Base-by-base conservation (phyloP, 2,888 invertebrate genomes). In the Galerucella nymphaeae region DNA sequence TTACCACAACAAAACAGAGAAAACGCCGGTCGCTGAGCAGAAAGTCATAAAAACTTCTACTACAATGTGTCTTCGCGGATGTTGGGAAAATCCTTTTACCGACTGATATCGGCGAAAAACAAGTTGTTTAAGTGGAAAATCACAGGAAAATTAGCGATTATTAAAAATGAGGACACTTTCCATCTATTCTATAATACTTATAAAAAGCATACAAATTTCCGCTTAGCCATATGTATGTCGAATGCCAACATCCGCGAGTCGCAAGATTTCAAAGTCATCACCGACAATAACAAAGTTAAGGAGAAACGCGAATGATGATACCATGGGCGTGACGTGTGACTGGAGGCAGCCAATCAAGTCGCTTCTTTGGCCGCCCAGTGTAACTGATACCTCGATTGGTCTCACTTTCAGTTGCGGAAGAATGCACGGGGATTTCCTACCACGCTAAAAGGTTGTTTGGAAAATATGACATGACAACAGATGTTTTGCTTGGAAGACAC, bases 341-440 rank as follows among this genome's bases (percentile, higher is more conserved):
- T 48, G 53, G 53, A 82, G 79, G 78, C 80, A 83, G 79, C 86
- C 85, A 85, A 86, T 85, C 80, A 79, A 77, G 76, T 74, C 68
- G 78, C 81, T 75, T 76, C 81, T 82, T 81, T 79, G 77, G 83
- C 82, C 82, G 82, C 83, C 85, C 85, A 85, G 85, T 85, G 86
- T 85, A 86, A 86, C 83, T 84, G 86, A 86, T 86, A 86, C 86
- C 85, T 83, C 81, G 76, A 84, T 84, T 84, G 84, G 83, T 80
- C 78, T 83, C 70, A 70, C 63, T 70, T 70, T 63, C 57, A 64
- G 63, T 50, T 81, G 81, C 82, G 79, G 79, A 70, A 70, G 70
- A 70, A 23, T 59, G 53, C 50, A 42, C 58, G 45, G 65, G 71
- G 71, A 71, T 48, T 65, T 69, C 62, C 74, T 61, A 66, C 20